phyloP scores from a whole-genome alignment of 2,797 vertebrate genomes.

The Halcyon leucocephala region DNA sequence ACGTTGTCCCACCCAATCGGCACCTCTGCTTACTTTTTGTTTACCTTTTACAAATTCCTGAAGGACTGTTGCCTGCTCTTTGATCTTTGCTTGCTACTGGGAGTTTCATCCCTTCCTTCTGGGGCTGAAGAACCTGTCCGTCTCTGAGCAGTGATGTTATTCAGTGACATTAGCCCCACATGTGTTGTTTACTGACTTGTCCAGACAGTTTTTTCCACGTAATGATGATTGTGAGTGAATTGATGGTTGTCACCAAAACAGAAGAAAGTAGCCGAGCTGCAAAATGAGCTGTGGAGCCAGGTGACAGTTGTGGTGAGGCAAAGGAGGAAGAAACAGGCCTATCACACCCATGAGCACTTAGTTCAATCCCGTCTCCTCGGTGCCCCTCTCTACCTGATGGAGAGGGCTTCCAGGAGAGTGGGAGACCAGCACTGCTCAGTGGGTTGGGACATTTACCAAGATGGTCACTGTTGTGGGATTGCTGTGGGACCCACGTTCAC shows the following conservation, averaged over 20 bases:
- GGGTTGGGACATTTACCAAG: neutral
- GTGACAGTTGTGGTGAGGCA: no score
- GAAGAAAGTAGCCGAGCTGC: neutral
- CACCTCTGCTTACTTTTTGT: neutral
- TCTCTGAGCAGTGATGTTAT: neutral
- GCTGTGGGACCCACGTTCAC: neutral
- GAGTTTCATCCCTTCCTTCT: neutral
- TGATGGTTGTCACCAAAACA: neutral
- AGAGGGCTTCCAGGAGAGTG: neutral
- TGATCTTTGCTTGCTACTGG: neutral
- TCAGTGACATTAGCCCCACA: neutral
- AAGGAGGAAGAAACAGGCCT: neutral
- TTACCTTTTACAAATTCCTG: neutral
- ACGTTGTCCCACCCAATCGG: neutral
- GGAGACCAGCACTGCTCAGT: fast-evolving
- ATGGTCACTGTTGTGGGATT: fast-evolving
- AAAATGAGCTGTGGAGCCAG: neutral
- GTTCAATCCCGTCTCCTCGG: neutral
- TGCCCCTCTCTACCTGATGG: neutral
- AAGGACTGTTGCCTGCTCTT: neutral
- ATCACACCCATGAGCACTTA: neutral
- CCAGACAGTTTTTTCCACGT: neutral
- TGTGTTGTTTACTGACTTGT: neutral
- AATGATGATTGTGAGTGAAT: neutral
- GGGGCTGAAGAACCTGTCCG: neutral